Base-by-base conservation (phyloP, 2,888 invertebrate genomes). In the Tenthredo notha region DNA sequence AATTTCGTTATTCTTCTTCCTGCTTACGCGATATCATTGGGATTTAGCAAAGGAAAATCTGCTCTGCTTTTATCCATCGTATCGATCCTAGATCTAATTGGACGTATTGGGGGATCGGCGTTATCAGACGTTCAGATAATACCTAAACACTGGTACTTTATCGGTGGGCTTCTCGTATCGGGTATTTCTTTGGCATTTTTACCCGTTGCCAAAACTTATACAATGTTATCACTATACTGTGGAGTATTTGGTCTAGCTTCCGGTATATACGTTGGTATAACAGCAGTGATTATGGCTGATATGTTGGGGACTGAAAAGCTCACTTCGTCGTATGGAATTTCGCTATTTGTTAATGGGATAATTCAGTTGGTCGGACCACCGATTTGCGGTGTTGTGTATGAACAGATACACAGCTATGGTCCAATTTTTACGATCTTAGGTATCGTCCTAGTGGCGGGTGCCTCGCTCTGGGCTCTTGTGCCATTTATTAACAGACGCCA, bases 261-360 rank as follows among this genome's bases (percentile, higher is more conserved):
- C 0, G 98, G 98, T 12, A 95, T 97, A 2, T 98, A 98, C 92
- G 97, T 97, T 0, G 98, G 98, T 4, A 96, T 98, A 18, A 97
- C 97, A 0, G 97, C 98, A 0, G 96, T 98, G 61, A 97, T 98
- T 4, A 97, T 98, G 97, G 97, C 97, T 0, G 98, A 98, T 91
- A 96, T 98, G 96, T 91, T 98, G 7, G 98, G 98, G 0, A 96
- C 97, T 0, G 97, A 98, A 88, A 95, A 97, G n/a, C 93, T 98
- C 0, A 97, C 97, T 90, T 97, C 97, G 0, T 97, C 97, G 0
- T 98, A 98, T 89, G 98, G 98, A 0, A 97, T 98, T 47, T 97
- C 97, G 87, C 94, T 98, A 47, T 98, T 98, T 89, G 95, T 98
- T 15, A 98, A 98, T 89, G 98, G 98, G 1, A 95, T 98, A 78